Conservation (phyloP, 2,888 invertebrate species). For the Euclidia mi region DNA sequence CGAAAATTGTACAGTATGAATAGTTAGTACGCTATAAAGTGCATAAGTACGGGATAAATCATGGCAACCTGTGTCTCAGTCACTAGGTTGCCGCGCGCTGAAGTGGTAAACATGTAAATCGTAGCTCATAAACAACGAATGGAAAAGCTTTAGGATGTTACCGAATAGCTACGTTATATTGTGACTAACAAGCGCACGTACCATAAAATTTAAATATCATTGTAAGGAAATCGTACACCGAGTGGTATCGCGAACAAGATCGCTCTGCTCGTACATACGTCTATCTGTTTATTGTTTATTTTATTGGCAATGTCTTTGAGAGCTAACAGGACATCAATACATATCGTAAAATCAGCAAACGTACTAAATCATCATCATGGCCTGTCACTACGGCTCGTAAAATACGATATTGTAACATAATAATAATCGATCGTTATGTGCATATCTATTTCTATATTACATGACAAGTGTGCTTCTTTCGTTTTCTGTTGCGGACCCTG, state of each 20-base stretch:
- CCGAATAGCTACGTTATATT: conserved; percentile 36
- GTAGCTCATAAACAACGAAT: conserved; percentile 43
- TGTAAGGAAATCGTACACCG: conserved; percentile 63
- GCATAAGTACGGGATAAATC: conserved; percentile 3
- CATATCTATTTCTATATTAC: no score
- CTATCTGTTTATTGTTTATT: conserved; percentile 70
- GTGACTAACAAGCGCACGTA: conserved; percentile 58
- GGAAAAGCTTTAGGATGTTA: conserved; percentile 39
- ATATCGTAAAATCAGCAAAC: conserved; percentile 65
- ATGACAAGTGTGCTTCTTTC: no score
- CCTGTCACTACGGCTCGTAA: conserved; percentile 57
- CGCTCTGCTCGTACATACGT: conserved; percentile 60
- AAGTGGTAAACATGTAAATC: conserved; percentile 34
- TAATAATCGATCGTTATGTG: conserved; percentile 1
- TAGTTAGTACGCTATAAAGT: neutral
- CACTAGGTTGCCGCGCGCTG: neutral
- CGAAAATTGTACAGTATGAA: neutral
- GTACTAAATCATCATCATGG: conserved; percentile 66
- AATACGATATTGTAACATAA: conserved; percentile 51
- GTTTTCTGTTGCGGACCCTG: no score
- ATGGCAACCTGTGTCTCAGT: conserved; percentile 4
- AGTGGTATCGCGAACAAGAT: conserved; percentile 60
- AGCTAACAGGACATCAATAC: conserved; percentile 70
- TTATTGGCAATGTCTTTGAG: conserved; percentile 65
- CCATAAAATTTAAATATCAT: conserved; percentile 62